Percentiles rank a stretch among this genome's conserved stretches.
These are phyloP conservation scores for Triops cancriformis DNA, from an alignment of 1,140 invertebrate genomes.

Conservation along the genomic window DNA sequence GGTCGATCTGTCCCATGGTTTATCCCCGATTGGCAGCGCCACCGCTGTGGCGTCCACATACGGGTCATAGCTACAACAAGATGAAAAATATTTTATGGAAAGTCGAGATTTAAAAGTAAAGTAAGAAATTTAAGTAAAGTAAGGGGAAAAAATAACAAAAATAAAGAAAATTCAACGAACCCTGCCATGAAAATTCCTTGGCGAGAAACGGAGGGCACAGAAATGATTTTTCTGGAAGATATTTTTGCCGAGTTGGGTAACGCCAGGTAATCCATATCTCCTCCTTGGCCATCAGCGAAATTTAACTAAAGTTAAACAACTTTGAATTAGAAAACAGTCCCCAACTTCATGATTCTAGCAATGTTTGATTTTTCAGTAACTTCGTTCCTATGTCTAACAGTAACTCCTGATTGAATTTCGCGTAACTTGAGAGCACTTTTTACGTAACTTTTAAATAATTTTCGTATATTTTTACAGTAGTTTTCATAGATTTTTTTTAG, in stretches of 20 bases:
- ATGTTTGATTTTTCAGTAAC: too few species aligned
- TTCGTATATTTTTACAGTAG: too few species aligned
- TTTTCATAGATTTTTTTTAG: too few species aligned
- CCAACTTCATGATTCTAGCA: too few species aligned
- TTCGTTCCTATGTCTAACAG: too few species aligned
- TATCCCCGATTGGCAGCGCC: slow-evolving; percentile 17
- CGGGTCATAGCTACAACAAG: slow-evolving; percentile 1
- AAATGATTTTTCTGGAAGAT: slow-evolving; percentile 4
- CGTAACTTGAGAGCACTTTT: too few species aligned
- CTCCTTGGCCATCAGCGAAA: slow-evolving; percentile 8
- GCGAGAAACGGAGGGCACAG: slow-evolving; percentile 17
- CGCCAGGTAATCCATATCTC: slow-evolving; percentile 19
- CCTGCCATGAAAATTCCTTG: slow-evolving; percentile 21
- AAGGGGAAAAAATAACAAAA: too few species aligned
- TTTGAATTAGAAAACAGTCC: too few species aligned
- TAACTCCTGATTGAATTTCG: too few species aligned
- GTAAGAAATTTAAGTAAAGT: neutral
- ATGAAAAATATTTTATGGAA: neutral
- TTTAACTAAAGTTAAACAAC: neutral
- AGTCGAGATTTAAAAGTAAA: neutral
- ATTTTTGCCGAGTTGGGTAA: slow-evolving; percentile 18
- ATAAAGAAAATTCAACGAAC: neutral
- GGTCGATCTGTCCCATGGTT: neutral
- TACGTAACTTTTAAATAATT: neutral
- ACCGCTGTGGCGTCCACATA: slow-evolving; percentile 24